Evolutionary conservation across 2,797 vertebrate species (phyloP).

Genomic region (Bovichtus variegatus): DNA sequence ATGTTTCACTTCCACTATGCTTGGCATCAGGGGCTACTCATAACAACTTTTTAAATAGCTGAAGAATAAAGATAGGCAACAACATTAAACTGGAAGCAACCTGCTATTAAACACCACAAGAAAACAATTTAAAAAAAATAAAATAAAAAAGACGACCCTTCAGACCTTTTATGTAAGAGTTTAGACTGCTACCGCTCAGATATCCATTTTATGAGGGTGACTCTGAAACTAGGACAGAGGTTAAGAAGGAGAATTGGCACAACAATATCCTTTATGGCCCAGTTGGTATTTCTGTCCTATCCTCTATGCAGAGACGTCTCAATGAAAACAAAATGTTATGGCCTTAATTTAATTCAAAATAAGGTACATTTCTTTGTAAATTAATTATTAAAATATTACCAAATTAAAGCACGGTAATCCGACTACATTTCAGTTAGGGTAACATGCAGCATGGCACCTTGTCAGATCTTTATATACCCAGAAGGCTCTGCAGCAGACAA

Average conservation of each 20-base stretch:
- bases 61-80: conserved; percentile 5
- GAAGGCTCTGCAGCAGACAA: conserved; percentile 23
- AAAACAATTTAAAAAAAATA: no score
- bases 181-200: neutral
- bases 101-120: neutral
- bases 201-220: conserved; percentile 22
- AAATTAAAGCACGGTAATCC: neutral
- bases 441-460: conserved; percentile 26
- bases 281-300: neutral
- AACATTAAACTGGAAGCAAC: neutral
- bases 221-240: conserved; percentile 18
- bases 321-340: neutral
- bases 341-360: neutral
- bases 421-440: conserved; percentile 13
- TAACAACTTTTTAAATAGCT: neutral
- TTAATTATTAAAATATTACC: neutral
- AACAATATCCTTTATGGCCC: neutral
- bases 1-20: neutral
- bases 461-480: conserved; percentile 18
- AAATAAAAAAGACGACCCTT: neutral
- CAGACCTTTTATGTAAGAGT: neutral
- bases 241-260: conserved; percentile 1
- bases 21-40: neutral
- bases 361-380: neutral
- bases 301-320: neutral